Percentiles rank a stretch among this genome's conserved stretches.
These are phyloP conservation scores for Netelia virgata DNA, from an alignment of 2,888 invertebrate species.

Conservation along the genomic window DNA sequence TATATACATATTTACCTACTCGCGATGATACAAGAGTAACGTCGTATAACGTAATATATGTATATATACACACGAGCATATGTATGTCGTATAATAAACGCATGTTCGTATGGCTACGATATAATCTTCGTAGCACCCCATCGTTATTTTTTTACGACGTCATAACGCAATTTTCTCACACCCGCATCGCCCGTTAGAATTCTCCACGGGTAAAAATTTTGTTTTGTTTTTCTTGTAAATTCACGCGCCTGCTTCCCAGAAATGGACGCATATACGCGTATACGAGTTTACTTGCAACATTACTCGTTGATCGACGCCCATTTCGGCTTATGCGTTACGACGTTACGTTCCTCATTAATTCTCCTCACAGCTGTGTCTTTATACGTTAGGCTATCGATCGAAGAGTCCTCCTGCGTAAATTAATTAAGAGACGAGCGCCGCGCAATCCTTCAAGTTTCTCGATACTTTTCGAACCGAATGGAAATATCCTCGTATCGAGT, in stretches of 20 bases:
- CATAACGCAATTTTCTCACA: conserved; percentile 58
- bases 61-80: conserved; percentile 7
- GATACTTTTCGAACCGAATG: not conserved
- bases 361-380: not conserved
- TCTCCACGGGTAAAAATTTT: conserved; percentile 13
- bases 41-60: conserved; percentile 1
- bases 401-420: not conserved
- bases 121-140: conserved; percentile 49
- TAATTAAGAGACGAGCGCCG: not conserved
- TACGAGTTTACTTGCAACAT: not conserved
- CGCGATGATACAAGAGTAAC: conserved; percentile 28
- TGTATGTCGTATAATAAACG: conserved; percentile 27
- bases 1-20: not conserved
- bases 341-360: not conserved
- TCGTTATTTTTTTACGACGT: conserved; percentile 60
- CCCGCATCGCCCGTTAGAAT: conserved; percentile 20
- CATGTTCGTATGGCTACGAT: conserved; percentile 12
- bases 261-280: no score
- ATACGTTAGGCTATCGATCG: not conserved
- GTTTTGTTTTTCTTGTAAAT: conserved; percentile 30
- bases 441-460: not conserved
- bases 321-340: not conserved
- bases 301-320: not conserved
- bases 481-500: not conserved
- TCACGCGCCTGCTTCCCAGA: conserved; percentile 1